Conservation (phyloP, 2,888 invertebrate species). For the Adelognathus sp. region DNA sequence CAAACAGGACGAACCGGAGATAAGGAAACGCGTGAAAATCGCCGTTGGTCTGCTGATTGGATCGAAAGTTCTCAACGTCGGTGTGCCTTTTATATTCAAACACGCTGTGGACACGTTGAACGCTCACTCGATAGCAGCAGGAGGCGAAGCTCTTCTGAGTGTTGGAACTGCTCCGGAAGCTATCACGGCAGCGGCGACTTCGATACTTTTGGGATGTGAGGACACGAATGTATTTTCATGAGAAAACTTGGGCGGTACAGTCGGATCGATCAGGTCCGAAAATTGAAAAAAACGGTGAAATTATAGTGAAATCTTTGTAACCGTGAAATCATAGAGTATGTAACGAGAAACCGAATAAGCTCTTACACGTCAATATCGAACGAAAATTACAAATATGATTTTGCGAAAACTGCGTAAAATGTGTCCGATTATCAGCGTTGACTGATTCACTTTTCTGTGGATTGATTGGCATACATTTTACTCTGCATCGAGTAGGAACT, state of each 20-base stretch:
- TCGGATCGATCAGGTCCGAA: too few relatives aligned
- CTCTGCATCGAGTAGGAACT: too few relatives aligned
- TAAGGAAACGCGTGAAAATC: constrained; percentile 90
- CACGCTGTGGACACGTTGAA: constrained; percentile 95
- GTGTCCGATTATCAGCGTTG: too few relatives aligned
- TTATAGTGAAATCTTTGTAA: too few relatives aligned
- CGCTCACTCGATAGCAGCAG: constrained; percentile 81
- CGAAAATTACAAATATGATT: too few relatives aligned
- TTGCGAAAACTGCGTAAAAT: too few relatives aligned
- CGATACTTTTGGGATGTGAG: constrained; percentile 94
- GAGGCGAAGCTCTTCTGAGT: constrained; percentile 84
- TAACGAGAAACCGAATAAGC: neutral
- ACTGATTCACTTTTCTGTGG: too few relatives aligned
- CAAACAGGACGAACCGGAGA: constrained; percentile 87
- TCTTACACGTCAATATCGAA: constrained; percentile 13
- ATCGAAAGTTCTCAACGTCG: constrained; percentile 94
- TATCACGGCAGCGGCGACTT: constrained; percentile 89
- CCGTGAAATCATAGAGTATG: too few relatives aligned
- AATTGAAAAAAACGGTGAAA: too few relatives aligned
- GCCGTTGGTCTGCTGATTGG: constrained; percentile 91
- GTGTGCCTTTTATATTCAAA: constrained; percentile 98
- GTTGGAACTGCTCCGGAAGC: constrained; percentile 92
- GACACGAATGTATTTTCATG: constrained; percentile 44
- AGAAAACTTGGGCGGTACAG: too few relatives aligned
- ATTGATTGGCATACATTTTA: too few relatives aligned